Base-by-base conservation (phyloP, 2,888 invertebrate genomes). In the Atrina japonica region DNA sequence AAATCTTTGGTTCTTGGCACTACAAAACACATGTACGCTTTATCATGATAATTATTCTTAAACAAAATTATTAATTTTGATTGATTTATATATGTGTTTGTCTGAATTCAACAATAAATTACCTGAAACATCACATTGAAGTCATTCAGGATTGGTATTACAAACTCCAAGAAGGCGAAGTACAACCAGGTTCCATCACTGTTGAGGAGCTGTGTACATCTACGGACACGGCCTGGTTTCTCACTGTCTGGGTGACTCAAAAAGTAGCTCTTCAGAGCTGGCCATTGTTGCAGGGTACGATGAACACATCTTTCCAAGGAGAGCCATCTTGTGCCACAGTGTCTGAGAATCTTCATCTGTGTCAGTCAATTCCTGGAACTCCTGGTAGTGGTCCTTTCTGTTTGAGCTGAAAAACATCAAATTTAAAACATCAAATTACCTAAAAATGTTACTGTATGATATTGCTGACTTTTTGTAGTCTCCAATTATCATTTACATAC, bases 41-140 rank as follows among this genome's bases (percentile, higher is more conserved):
- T 35, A 7, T 35, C 35, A 35, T 35, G 35, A 7, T 35, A 7
- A 7, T 35, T 35, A 7, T 35, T 35, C n/a, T n/a, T n/a, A n/a
- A n/a, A n/a, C n/a, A n/a, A n/a, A n/a, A n/a, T n/a, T n/a, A n/a
- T n/a, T n/a, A n/a, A n/a, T n/a, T n/a, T n/a, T 21, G 27, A 52
- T 52, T n/a, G n/a, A n/a, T n/a, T n/a, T n/a, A n/a, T n/a, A n/a
- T n/a, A n/a, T n/a, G n/a, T 41, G 41, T 47, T 7, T 47, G 6
- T 47, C 16, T n/a, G 6, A 16, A 30, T 11, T 56, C 41, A 45
- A n/a, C 23, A 45, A n/a, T 9, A n/a, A 30, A 11, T 35, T 61
- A 64, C 63, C 66, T 66, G 66, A 30, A 70, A 70, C 14, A 41
- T 66, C 5, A 47, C 53, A 64, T 74, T 74, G 56, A 70, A 74